A percentile compares a stretch with the other conserved stretches of the same genome.
Evolutionary conservation across 1,140 invertebrate species (phyloP).

Genomic region (Asobara japonica): DNA sequence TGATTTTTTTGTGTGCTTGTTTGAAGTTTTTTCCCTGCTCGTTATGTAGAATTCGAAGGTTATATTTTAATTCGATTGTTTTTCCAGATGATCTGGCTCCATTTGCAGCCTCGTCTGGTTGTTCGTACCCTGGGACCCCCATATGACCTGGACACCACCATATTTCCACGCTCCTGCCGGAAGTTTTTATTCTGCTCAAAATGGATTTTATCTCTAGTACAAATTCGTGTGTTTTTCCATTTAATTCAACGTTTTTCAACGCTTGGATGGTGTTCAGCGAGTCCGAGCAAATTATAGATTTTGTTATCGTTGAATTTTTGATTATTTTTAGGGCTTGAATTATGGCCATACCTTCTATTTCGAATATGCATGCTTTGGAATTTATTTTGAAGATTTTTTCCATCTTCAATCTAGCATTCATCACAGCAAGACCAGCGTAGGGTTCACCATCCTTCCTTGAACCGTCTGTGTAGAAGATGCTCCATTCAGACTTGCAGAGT

Average conservation of each 20-base stretch:
- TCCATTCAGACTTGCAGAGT: neutral
- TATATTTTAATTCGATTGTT: neutral
- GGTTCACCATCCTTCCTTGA: neutral
- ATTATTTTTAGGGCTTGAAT: neutral
- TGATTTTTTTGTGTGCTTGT: neutral
- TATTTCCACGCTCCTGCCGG: neutral
- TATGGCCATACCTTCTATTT: constrained; percentile 10
- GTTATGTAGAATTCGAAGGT: neutral
- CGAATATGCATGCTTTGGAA: neutral
- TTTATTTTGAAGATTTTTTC: neutral
- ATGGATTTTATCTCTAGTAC: constrained; percentile 13
- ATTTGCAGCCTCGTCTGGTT: neutral
- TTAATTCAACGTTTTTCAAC: neutral
- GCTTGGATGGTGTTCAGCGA: constrained; percentile 6
- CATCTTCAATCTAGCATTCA: neutral
- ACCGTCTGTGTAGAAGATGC: neutral
- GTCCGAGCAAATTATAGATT: neutral
- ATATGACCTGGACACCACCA: neutral
- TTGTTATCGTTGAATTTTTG: neutral
- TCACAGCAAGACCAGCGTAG: neutral
- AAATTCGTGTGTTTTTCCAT: neutral
- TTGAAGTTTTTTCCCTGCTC: neutral
- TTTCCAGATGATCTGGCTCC: neutral
- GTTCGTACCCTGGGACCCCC: neutral
- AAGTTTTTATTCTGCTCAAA: neutral